Evolutionary conservation across 2,888 invertebrate genomes (phyloP), one percentile per base, ranked within the genome.

Genomic region (Sesia bembeciformis): DNA sequence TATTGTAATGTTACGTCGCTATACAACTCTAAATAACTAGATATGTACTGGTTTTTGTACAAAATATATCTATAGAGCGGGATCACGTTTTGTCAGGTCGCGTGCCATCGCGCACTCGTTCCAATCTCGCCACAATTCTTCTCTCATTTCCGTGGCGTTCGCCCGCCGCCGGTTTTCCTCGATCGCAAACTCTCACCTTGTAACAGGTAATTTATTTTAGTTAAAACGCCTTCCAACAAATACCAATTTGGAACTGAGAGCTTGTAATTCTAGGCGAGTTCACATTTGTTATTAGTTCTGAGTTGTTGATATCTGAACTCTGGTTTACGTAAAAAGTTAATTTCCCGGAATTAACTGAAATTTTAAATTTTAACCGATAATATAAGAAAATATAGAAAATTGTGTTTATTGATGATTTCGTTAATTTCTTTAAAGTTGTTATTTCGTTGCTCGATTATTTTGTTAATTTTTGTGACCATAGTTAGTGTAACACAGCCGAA

Each of bases 131-230:
- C 72, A 76, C 78, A 78, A 79, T 82, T 79, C 77, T 77, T 79
- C 78, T 79, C 77, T 79, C 77, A 80, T 84, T 79, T 79, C 78
- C 78, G 74, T 63, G 62, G 65, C 61, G 64, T 65, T 65, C 64
- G 59, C 65, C 59, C 59, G 56, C 65, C 72, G 74, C 74, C 76
- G 23, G 23, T 75, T 73, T 58, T 62, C 66, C 65, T 72, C 66
- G 73, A 70, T 72, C 72, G 72, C 76, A 67, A 70, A 67, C 69
- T 68, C 70, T 68, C 70, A 50, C 38, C 50, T 50, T 66, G 71
- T 71, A 74, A 70, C 75, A 76, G 74, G 77, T 78, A 70, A 78
- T 78, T 74, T 78, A 70, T 78, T 76, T 76, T 70, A 72, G 76
- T 75, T 76, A 76, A 73, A 77, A 74, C 63, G 69, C 67, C 68